These are phyloP conservation scores for Scolanthus callimorphus DNA, from an alignment of 92 coral and sea anemone species.

Conservation along the genomic window DNA sequence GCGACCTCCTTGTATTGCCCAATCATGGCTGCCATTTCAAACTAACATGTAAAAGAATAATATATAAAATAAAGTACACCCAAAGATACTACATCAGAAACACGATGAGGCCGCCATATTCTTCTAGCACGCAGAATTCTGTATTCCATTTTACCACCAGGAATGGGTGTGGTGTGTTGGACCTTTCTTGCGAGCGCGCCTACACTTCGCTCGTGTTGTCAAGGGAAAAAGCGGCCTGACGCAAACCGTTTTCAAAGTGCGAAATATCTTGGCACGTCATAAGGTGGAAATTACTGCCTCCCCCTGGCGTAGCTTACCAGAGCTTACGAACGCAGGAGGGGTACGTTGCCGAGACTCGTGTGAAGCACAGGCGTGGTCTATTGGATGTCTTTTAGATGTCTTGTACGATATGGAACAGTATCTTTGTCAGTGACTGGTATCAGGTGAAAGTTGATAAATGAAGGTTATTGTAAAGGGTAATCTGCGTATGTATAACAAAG, in stretches of 20 bases:
- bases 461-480: too few relatives aligned
- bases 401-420: constrained; percentile 82
- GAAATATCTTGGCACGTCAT: constrained; percentile 70
- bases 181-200: constrained; percentile 86
- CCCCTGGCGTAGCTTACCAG: constrained; percentile 95
- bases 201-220: constrained; percentile 70
- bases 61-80: too few relatives aligned
- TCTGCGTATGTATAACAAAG: too few relatives aligned
- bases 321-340: constrained; percentile 91
- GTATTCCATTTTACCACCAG: too few relatives aligned
- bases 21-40: too few relatives aligned
- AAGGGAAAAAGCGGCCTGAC: constrained; percentile 60
- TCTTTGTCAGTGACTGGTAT: too few relatives aligned
- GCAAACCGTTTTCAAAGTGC: constrained; percentile 50
- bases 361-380: constrained; percentile 96
- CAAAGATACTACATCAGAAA: too few relatives aligned
- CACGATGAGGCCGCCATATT: too few relatives aligned
- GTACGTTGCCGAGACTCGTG: constrained; percentile 74
- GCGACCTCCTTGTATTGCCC: too few relatives aligned
- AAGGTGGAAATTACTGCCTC: constrained; percentile 72
- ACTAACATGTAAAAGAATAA: too few relatives aligned
- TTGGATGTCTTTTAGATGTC: constrained; percentile 84
- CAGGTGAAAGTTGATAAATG: too few relatives aligned
- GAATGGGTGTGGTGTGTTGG: constrained; percentile 99
- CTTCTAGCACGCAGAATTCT: too few relatives aligned